Percentiles rank a stretch among this genome's conserved stretches.
Conservation (phyloP, 2,113 vertebrate genomes). For the human (Homo sapiens) region GRCh38 chr2:176193501-176194000, state of each 20-base stretch:
- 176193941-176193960: slow-evolving; percentile 42
- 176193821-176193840: slow-evolving; percentile 69
- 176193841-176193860: slow-evolving; percentile 55
- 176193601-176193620: neutral
- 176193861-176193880: slow-evolving; percentile 62
- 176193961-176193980: slow-evolving; percentile 24
- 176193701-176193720: slow-evolving; percentile 72
- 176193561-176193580: slow-evolving; percentile 15
- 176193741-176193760: slow-evolving; percentile 70
- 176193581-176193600: neutral
- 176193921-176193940: neutral
- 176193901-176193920: slow-evolving; percentile 36
- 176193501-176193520: slow-evolving; percentile 53
- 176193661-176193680: slow-evolving; percentile 45
- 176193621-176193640: slow-evolving; percentile 7
- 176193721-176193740: slow-evolving; percentile 51
- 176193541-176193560: neutral
- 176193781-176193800: slow-evolving; percentile 79
- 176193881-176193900: slow-evolving; percentile 1
- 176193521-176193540: neutral
- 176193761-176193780: slow-evolving; percentile 75
- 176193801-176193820: slow-evolving; percentile 73
- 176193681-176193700: slow-evolving; percentile 52
- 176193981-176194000: slow-evolving; percentile 51
- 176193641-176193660: slow-evolving; percentile 55